Conservation (phyloP, 2,888 invertebrate genomes). For the Periphyllus acericola region DNA sequence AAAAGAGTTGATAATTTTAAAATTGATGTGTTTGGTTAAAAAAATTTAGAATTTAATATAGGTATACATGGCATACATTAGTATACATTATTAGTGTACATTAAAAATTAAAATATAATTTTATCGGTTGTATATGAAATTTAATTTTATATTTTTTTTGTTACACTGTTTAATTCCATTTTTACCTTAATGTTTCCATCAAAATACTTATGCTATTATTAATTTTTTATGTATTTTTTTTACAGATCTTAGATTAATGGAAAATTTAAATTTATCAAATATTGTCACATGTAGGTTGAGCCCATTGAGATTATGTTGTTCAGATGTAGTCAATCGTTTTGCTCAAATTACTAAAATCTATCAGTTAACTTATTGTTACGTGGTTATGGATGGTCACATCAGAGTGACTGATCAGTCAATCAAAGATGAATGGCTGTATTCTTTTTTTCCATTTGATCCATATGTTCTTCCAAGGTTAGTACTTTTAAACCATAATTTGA, state of each 20-base stretch:
- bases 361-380: slow-evolving; percentile 92
- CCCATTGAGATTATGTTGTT: slow-evolving; percentile 84
- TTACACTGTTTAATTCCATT: no score
- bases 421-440: slow-evolving; percentile 71
- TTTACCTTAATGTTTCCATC: no score
- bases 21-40: no score
- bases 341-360: slow-evolving; percentile 83
- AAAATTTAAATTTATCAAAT: slow-evolving; percentile 84
- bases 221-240: slow-evolving; percentile 64
- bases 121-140: no score
- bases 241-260: slow-evolving; percentile 81
- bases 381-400: slow-evolving; percentile 76
- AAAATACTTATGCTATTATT: no score
- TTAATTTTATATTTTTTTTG: no score
- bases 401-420: slow-evolving; percentile 60
- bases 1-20: no score
- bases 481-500: neutral
- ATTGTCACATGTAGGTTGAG: slow-evolving; percentile 88
- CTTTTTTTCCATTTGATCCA: slow-evolving; percentile 92
- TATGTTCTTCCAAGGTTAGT: slow-evolving; percentile 77
- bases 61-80: no score
- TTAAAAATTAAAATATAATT: no score
- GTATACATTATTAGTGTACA: no score
- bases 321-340: slow-evolving; percentile 82
- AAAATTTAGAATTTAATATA: no score